Conservation (phyloP, 2,797 vertebrate species). For the Corythornis leucogaster region DNA sequence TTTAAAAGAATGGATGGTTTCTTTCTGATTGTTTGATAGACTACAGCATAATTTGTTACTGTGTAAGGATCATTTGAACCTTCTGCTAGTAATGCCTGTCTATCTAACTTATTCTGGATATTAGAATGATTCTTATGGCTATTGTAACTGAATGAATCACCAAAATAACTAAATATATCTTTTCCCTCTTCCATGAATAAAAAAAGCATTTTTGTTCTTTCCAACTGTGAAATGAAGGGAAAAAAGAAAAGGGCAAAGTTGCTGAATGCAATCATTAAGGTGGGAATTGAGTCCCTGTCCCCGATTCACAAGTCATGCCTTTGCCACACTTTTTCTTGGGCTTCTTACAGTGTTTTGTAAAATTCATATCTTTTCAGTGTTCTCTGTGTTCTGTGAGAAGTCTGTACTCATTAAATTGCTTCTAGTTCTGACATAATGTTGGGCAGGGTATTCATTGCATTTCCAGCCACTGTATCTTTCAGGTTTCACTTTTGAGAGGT, state of each 20-base stretch:
- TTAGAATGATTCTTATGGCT: not conserved
- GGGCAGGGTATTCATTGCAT: not conserved
- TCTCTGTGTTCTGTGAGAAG: not conserved
- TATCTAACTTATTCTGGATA: not conserved
- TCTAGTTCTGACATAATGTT: not conserved
- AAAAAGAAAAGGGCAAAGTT: not conserved
- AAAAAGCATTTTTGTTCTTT: slow-evolving; percentile 21
- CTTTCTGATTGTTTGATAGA: not conserved
- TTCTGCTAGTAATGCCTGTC: not conserved
- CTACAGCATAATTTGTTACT: not conserved
- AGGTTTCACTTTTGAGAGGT: not conserved
- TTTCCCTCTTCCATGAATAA: slow-evolving; percentile 6
- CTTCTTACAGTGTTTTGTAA: not conserved
- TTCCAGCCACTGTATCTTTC: not conserved
- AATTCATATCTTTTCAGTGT: not conserved
- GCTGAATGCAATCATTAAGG: not conserved
- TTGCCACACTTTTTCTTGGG: not conserved
- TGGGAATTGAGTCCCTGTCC: not conserved
- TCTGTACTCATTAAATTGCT: not conserved
- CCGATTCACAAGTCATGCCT: not conserved
- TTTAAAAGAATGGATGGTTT: not conserved
- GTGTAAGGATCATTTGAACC: not conserved
- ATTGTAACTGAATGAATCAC: slow-evolving; percentile 19
- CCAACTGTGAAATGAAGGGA: not conserved
- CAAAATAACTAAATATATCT: slow-evolving; percentile 19